Conservation (phyloP, 2,113 vertebrate species). For the Peromyscus californicus region DNA sequence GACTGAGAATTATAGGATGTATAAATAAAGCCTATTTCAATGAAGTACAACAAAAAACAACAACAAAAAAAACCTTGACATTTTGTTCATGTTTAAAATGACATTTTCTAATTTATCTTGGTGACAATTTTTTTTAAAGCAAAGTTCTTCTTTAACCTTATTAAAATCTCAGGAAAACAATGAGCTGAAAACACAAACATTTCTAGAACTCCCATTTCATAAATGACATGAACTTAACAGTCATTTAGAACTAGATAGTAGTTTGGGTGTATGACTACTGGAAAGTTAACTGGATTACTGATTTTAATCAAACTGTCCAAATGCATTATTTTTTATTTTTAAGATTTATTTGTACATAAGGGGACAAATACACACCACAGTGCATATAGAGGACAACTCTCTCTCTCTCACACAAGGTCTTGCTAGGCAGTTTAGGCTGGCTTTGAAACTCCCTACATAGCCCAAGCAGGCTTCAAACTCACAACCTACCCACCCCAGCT, state of each 20-base stretch:
- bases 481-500: fast-evolving
- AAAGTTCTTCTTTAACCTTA: constrained; percentile 45
- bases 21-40: constrained; percentile 41
- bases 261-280: neutral
- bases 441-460: neutral
- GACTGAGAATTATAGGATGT: neutral
- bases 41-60: constrained; percentile 37
- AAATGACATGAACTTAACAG: constrained; percentile 4
- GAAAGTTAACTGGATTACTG: constrained; percentile 18
- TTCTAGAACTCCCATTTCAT: neutral
- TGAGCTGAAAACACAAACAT: constrained; percentile 9
- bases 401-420: neutral
- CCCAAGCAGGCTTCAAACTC: neutral
- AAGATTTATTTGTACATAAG: neutral
- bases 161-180: constrained; percentile 43
- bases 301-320: constrained; percentile 61
- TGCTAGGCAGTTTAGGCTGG: neutral
- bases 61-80: neutral
- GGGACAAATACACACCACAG: neutral
- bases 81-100: constrained; percentile 29
- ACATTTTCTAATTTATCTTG: constrained; percentile 1
- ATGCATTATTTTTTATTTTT: neutral
- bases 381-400: no score
- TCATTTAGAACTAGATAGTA: neutral
- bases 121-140: neutral